These are phyloP conservation scores for Stenchaetothrips biformis DNA, from an alignment of 2,888 invertebrate genomes.

Conservation along the genomic window DNA sequence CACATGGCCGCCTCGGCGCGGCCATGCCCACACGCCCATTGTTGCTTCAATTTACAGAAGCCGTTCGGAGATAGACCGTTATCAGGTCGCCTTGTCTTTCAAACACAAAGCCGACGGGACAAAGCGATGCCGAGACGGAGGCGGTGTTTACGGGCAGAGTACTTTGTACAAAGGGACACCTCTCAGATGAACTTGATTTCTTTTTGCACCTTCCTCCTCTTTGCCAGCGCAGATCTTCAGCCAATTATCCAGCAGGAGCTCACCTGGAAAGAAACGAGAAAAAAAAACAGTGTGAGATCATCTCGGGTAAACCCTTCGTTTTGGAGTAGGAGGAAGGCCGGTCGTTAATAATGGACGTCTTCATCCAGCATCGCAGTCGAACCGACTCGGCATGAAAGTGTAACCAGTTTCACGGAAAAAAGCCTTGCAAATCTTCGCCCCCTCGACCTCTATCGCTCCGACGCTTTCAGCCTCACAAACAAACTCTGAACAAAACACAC, in stretches of 20 bases:
- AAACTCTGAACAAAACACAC: too few species aligned
- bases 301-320: background rate
- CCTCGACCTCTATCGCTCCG: too few species aligned
- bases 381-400: too few species aligned
- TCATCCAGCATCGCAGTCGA: background rate
- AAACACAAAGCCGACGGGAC: background rate
- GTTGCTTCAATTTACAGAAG: conserved; percentile 17
- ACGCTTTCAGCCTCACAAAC: too few species aligned
- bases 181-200: conserved; percentile 8
- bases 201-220: background rate
- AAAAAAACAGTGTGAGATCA: background rate
- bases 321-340: background rate
- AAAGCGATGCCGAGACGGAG: background rate
- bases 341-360: background rate
- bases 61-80: background rate
- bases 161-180: conserved; percentile 19
- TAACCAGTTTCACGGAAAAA: too few species aligned
- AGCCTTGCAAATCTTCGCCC: too few species aligned
- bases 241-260: background rate
- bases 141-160: conserved; percentile 12
- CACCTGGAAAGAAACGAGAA: background rate
- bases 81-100: conserved; percentile 9
- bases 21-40: background rate
- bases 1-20: too few species aligned
- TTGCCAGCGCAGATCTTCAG: background rate